Evolutionary conservation across 2,797 vertebrate genomes (phyloP).

Genomic region (Crocidura indochinensis): DNA sequence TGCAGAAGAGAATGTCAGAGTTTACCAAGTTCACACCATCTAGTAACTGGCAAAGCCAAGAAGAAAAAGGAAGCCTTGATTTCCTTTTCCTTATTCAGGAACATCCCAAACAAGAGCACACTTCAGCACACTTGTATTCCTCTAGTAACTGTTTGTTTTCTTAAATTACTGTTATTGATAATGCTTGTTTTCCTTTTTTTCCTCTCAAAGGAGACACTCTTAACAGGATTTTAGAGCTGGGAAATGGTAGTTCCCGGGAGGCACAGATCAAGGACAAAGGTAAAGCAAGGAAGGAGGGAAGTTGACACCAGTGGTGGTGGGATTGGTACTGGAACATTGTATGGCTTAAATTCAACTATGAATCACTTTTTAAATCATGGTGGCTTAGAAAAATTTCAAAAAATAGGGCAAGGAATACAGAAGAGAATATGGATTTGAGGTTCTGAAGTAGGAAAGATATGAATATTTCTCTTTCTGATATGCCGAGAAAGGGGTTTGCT

Average conservation of each 20-base stretch:
- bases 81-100: constrained; percentile 24
- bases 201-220: neutral
- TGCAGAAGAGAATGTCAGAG: neutral
- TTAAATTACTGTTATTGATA: neutral
- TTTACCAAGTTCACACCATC: neutral
- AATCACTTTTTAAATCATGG: too few relatives aligned
- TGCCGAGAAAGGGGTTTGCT: constrained; percentile 7
- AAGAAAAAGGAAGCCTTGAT: neutral
- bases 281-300: neutral
- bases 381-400: too few relatives aligned
- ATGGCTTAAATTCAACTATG: too few relatives aligned
- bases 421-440: neutral
- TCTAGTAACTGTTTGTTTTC: neutral
- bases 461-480: neutral
- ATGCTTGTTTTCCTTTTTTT: neutral
- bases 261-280: neutral
- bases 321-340: too few relatives aligned
- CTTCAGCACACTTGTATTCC: neutral
- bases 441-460: neutral
- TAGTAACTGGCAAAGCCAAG: constrained; percentile 24
- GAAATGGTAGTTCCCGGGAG: neutral
- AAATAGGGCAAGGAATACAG: neutral
- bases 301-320: too few relatives aligned
- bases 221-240: neutral
- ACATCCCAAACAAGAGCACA: neutral